phyloP scores from a whole-genome alignment of 2,113 vertebrate genomes.

The Phocoena sinus region DNA sequence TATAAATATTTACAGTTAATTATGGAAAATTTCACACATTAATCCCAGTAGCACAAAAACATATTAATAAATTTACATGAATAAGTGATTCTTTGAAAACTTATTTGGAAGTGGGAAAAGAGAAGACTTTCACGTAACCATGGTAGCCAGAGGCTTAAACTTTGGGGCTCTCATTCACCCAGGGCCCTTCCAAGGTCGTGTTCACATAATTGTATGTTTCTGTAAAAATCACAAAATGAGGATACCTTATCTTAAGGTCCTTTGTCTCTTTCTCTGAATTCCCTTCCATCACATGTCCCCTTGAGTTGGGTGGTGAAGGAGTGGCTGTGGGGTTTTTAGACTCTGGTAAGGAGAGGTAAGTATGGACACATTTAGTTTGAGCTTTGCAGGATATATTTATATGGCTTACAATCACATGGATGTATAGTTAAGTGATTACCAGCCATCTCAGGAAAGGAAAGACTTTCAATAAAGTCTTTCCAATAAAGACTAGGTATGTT shows the following conservation, averaged over 20 bases:
- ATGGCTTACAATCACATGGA: not conserved
- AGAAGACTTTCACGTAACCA: not conserved
- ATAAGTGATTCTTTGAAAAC: not conserved
- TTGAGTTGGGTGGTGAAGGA: not conserved
- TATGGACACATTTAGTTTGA: not conserved
- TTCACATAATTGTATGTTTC: not conserved
- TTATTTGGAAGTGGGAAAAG: not conserved
- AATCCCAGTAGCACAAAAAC: not conserved
- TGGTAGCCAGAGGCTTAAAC: not conserved
- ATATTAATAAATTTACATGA: slow-evolving; percentile 52
- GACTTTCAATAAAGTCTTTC: not conserved
- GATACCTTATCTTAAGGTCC: not conserved
- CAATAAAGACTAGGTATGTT: not conserved
- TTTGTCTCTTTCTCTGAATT: not conserved
- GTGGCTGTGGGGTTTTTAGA: not conserved
- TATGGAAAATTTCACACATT: slow-evolving; percentile 33
- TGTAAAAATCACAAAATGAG: not conserved
- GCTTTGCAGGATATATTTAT: not conserved
- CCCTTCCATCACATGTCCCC: not conserved
- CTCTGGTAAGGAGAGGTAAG: not conserved
- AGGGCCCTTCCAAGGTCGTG: not conserved
- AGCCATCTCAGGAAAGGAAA: not conserved
- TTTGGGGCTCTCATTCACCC: not conserved
- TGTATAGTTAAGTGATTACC: not conserved
- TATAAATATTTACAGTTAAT: slow-evolving; percentile 62